phyloP scores from a whole-genome alignment of 2,113 vertebrate species.

The Carassius carassius region DNA sequence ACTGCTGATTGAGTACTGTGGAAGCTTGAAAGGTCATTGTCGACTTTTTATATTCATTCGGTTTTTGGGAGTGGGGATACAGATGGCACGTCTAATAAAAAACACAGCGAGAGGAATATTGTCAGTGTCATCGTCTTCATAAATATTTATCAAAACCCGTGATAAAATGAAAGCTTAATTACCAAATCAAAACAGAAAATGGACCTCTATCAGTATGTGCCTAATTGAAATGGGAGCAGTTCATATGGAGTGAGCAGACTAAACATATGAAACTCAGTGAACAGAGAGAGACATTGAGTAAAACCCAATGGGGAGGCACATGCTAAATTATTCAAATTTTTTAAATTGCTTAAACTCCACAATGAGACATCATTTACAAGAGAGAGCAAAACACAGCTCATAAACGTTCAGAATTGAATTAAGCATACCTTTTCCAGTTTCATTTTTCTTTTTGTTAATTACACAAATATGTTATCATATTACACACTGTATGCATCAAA shows the following conservation, averaged over 20 bases:
- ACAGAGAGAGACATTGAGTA: neutral
- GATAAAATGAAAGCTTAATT: slow-evolving; percentile 63
- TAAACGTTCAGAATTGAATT: neutral
- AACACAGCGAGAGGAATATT: slow-evolving; percentile 12
- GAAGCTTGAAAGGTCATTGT: neutral
- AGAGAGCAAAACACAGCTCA: slow-evolving; percentile 52
- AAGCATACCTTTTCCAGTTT: neutral
- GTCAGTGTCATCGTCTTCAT: slow-evolving; percentile 6
- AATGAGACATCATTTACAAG: slow-evolving; percentile 68
- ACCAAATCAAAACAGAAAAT: slow-evolving; percentile 54
- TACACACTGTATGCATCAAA: neutral
- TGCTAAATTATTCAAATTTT: slow-evolving; percentile 75
- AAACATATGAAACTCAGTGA: neutral
- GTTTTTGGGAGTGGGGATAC: neutral
- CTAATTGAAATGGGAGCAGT: slow-evolving; percentile 60
- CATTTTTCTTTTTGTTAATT: neutral
- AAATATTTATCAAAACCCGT: slow-evolving; percentile 64
- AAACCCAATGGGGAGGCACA: slow-evolving; percentile 5
- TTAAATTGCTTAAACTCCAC: slow-evolving; percentile 71
- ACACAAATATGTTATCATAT: neutral
- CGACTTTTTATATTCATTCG: neutral
- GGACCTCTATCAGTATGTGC: slow-evolving; percentile 68
- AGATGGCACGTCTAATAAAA: neutral
- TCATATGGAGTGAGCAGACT: slow-evolving; percentile 37
- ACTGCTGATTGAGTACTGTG: neutral